Base-by-base conservation (phyloP, 1,140 invertebrate species). In the Bradysia coprophila region DNA sequence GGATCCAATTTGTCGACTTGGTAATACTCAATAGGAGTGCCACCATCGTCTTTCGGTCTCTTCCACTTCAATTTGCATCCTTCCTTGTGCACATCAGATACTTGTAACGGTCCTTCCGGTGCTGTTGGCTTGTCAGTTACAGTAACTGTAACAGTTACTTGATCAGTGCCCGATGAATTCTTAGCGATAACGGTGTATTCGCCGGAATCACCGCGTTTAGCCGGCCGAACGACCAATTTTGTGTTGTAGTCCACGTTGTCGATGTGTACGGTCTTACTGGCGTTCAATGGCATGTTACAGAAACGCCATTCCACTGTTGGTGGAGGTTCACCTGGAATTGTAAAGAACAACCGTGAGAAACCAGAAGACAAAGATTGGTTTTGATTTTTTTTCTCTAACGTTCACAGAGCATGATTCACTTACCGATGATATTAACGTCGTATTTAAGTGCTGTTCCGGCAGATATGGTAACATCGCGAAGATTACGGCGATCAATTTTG, bases 1-100 rank as follows among this genome's bases (percentile, higher is more conserved):
- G 85, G 75, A 58, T 96, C 92, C 67, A 90, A 73, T 62, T 94
- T 96, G 52, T 96, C 91, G 19, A 94, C 76, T 60, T 93, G 78
- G 61, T 93, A 96, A 53, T 89, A 89, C 52, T 92, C 88, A 56
- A 95, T 85, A 36, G 79, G 84, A 46, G 73, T 72, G 45, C 84
- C 84, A 32, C 85, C 85, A 62, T 92, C 86, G 61, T 92, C 87
- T 53, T 78, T 75, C 8, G 90, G 90, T 38, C 86, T 68, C 61
- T 92, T 93, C 91, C 91, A 96, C 59, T 89, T 90, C 10, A 96
- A 69, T 51, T 88, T 88, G 49, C 87, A 92, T 11, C 90, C 90
- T 50, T 92, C 83, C 56, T 92, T 92, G 59, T 91, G 84, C 2
- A 94, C 75, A 61, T 94, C 88, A 6, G 78, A 79, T 20, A 92